Base-by-base conservation (phyloP, 2,797 vertebrate genomes). In the Mormyrops boulengeri region DNA sequence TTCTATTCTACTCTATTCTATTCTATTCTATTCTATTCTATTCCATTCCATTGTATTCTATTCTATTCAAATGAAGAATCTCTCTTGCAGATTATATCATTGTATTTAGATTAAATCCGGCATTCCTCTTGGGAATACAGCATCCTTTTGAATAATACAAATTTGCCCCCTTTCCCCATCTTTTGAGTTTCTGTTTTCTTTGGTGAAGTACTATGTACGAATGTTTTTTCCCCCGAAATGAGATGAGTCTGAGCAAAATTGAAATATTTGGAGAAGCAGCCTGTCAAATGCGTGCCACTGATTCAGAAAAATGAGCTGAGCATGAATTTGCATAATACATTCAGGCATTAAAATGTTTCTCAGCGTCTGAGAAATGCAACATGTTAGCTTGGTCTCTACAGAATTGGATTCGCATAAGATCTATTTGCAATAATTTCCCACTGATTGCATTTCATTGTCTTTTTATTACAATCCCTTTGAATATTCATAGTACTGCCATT, bases 401-500 rank as follows among this genome's bases (percentile, higher is more conserved):
- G 47, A 84, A 84, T 84, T 82, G 38, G 77, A 82, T 41, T 44
- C 38, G 2, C 17, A 49, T 41, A 84, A 84, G n/a, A 84, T 84
- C 38, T 22, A 50, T 84, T 84, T 49, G 8, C n/a, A 49, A 49
- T 84, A 47, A 84, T 84, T 84, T 84, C 80, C 80, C n/a, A 49
- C 44, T 84, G 80, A 84, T 84, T 84, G 80, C 80, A 84, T 50
- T 47, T 84, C 80, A 84, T 84, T 84, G 80, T 84, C n/a, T 84
- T 50, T 82, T 84, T 41, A 84, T 84, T 84, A 84, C 12, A 41
- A 84, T 49, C 47, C 47, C 44, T 47, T 47, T 84, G 80, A 84
- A 84, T 47, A 84, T 84, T 84, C 80, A 47, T 84, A 50, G 38
- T 44, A 38, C 38, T 4, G 2, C 30, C 34, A 80, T 11, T 84